Percentiles rank a stretch among this genome's conserved stretches.
Evolutionary conservation across 2,797 vertebrate species (phyloP).

Genomic region (Malurus leucopterus): DNA sequence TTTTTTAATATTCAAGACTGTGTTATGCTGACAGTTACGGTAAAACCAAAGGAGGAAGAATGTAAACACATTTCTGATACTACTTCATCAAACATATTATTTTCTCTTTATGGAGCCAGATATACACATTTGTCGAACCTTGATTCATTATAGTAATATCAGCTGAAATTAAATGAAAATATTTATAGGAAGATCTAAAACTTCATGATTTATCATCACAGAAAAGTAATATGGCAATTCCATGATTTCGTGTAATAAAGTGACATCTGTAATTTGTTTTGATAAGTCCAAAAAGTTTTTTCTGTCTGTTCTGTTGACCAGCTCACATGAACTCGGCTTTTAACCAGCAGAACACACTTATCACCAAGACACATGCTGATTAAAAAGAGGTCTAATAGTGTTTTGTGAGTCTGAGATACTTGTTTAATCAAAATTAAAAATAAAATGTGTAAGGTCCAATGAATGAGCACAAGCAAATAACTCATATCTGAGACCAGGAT

Average conservation of each 20-base stretch:
- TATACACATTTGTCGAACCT: not conserved
- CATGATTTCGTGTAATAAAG: not conserved
- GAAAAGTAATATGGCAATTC: not conserved
- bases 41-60: not conserved
- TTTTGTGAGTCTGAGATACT: not conserved
- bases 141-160: not conserved
- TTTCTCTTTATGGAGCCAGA: not conserved
- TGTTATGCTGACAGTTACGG: not conserved
- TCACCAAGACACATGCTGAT: not conserved
- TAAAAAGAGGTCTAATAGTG: not conserved
- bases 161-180: constrained; percentile 2
- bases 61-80: not conserved
- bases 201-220: not conserved
- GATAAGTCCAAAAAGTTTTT: not conserved
- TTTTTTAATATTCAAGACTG: not conserved
- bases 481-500: not conserved
- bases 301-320: not conserved
- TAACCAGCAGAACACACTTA: not conserved
- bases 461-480: not conserved
- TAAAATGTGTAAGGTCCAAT: not conserved
- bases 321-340: not conserved
- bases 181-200: not conserved
- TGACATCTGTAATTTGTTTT: not conserved
- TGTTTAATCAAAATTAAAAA: not conserved
- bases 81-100: not conserved